Evolutionary conservation across 2,797 vertebrate genomes (phyloP), one percentile per base, ranked within the genome.

Genomic region (Triplophysa bombifrons): DNA sequence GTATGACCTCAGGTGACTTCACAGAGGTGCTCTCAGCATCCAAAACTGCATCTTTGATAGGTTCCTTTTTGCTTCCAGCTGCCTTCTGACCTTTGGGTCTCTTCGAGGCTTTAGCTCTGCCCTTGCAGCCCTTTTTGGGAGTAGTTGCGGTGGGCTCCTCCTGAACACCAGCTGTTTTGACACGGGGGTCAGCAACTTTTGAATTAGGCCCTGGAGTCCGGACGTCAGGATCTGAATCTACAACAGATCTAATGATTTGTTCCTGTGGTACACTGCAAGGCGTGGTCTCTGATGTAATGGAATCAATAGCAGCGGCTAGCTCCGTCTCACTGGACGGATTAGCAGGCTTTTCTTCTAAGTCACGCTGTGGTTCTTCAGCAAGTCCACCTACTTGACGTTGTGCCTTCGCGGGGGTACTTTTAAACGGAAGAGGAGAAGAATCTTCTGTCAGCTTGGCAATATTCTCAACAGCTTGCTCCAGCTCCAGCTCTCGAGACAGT

Each of bases 301-400:
- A 99, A 67, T 97, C 96, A 0, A 99, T 99, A 68, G 98, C 98
- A 0, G 97, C 97, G 5, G 98, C 98, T 76, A 99, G 93, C 85
- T 99, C 97, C 0, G 96, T 98, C 84, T 99, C 98, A 3, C 94
- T 98, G 0, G 97, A 96, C 74, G 96, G 95, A 82, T 95, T 96
- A 0, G 95, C 91, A 0, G 97, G 93, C 82, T 98, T 99, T 85
- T 96, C 95, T 44, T 96, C 95, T 46, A 91, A 90, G 2, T 95
- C 88, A 86, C 69, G 82, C 86, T 92, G 93, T 16, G 87, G 79
- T 44, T 92, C 92, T 65, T 87, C 65, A 4, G 74, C 84, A 72
- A 88, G 78, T 30, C 92, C 84, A 1, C 87, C 88, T 3, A 88
- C 88, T 48, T 92, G 66, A 48, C 91, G 90, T 0, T 92, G 71